Evolutionary conservation across 2,113 vertebrate genomes (phyloP).

Genomic region (Festucalex cinctus): DNA sequence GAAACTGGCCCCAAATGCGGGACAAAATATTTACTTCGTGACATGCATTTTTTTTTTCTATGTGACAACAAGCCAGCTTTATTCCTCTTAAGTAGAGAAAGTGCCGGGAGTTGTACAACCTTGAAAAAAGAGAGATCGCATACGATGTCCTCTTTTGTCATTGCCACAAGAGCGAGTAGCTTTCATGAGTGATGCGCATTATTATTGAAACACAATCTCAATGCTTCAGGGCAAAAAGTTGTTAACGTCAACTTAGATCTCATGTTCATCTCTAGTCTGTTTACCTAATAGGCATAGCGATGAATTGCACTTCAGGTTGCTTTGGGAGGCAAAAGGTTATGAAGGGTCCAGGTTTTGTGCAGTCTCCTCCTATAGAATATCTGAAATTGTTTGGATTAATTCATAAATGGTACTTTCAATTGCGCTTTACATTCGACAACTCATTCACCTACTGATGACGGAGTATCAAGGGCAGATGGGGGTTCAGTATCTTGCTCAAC

Average conservation of each 20-base stretch:
- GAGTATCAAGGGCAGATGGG: no score
- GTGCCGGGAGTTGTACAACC: constrained; percentile 33
- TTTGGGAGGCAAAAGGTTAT: constrained; percentile 31
- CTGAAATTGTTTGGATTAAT: not conserved
- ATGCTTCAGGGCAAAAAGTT: constrained; percentile 29
- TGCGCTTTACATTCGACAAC: no score
- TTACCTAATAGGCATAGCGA: constrained; percentile 29
- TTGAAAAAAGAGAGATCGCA: constrained; percentile 32
- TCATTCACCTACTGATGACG: no score
- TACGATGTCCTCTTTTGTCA: constrained; percentile 40
- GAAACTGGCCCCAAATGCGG: constrained; percentile 29
- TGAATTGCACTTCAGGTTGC: constrained; percentile 27
- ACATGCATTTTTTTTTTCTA: constrained; percentile 24
- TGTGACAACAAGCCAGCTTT: constrained; percentile 23
- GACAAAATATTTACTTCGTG: constrained; percentile 48
- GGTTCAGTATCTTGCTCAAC: no score
- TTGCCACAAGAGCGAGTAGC: constrained; percentile 30
- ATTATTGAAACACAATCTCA: constrained; percentile 46
- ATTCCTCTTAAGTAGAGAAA: constrained; percentile 38
- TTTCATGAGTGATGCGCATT: constrained; percentile 40
- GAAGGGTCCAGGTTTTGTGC: constrained; percentile 26
- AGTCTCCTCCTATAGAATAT: not conserved
- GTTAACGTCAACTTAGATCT: constrained; percentile 39
- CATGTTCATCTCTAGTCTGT: constrained; percentile 29
- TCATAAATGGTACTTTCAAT: not conserved